Evolutionary conservation across 2,113 vertebrate genomes (phyloP), one percentile per base, ranked within the genome.

Genomic region (Zosterops japonicus): DNA sequence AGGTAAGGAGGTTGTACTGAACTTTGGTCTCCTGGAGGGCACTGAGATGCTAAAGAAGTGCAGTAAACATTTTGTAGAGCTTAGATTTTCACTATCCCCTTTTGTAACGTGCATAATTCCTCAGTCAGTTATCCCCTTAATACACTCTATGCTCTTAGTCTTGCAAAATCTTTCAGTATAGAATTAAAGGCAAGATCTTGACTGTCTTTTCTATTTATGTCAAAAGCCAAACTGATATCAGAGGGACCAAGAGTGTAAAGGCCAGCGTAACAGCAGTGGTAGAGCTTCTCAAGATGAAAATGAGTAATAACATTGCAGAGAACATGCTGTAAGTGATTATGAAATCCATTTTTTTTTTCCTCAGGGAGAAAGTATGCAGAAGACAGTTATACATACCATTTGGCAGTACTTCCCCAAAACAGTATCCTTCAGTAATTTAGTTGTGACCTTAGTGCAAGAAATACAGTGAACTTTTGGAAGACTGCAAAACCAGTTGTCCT

Each of bases 21-120:
- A 81, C 95, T 96, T 97, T 96, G 93, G 93, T 94, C 83, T 95
- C 68, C 72, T 71, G 91, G 79, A 93, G 83, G 59, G 67, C 64
- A 68, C 90, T n/a, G 71, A 93, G 80, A 92, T 83, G 72, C 90
- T 90, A 75, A 88, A 93, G 53, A 87, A 82, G 49, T 83, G 89
- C 91, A 84, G 83, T 93, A 88, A 89, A 83, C 76, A 63, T 49
- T 90, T 83, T 86, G 77, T 35, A 94, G 87, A 96, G 78, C 75
- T 90, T 90, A 83, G 44, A 75, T 89, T 55, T 83, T 92, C 36
- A 47, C 55, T 77, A 8, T 89, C 79, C 76, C 72, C 64, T 81
- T 68, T 46, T 59, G 35, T 90, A 81, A 63, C 1, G 5, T 90
- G 80, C 90, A 31, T 74, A 70, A 67, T 83, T 90, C 33, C 35